These are phyloP conservation scores for Cryptocheilus praepositus DNA, from an alignment of 2,888 invertebrate species.

Conservation along the genomic window DNA sequence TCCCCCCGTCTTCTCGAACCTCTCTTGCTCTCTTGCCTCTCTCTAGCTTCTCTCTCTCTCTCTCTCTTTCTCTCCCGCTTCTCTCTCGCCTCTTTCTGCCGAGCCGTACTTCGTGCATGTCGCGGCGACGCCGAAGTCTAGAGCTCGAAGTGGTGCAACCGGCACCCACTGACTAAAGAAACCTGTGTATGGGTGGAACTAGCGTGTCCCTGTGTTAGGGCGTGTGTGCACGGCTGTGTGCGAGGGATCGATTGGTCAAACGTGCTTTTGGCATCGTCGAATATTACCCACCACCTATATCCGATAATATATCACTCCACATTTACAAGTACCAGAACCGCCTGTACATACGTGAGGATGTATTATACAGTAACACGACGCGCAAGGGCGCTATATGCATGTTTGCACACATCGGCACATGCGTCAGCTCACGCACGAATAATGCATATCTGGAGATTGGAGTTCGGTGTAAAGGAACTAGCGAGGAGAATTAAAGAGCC, in stretches of 20 bases:
- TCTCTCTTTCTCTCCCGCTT: no score
- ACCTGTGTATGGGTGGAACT: constrained; percentile 34
- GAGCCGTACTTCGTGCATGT: constrained; percentile 8
- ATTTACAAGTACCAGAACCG: neutral
- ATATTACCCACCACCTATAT: constrained; percentile 58
- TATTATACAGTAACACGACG: constrained; percentile 4
- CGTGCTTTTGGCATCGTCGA: constrained; percentile 58
- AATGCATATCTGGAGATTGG: no score
- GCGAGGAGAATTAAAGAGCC: no score
- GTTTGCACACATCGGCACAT: neutral
- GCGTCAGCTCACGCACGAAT: neutral
- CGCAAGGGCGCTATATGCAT: neutral
- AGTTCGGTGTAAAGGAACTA: no score
- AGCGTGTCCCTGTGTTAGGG: neutral
- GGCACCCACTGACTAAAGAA: constrained; percentile 41
- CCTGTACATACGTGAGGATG: constrained; percentile 31
- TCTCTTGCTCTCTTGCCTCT: constrained; percentile 4
- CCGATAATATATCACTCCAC: constrained; percentile 35
- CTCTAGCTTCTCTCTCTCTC: no score
- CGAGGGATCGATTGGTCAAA: constrained; percentile 57
- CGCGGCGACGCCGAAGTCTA: constrained; percentile 46
- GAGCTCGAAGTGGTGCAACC: constrained; percentile 45
- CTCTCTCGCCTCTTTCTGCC: neutral
- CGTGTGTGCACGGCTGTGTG: neutral
- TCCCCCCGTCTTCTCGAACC: constrained; percentile 18